Evolutionary conservation across 2,888 invertebrate species (phyloP).

Genomic region (Nomada hirtipes): DNA sequence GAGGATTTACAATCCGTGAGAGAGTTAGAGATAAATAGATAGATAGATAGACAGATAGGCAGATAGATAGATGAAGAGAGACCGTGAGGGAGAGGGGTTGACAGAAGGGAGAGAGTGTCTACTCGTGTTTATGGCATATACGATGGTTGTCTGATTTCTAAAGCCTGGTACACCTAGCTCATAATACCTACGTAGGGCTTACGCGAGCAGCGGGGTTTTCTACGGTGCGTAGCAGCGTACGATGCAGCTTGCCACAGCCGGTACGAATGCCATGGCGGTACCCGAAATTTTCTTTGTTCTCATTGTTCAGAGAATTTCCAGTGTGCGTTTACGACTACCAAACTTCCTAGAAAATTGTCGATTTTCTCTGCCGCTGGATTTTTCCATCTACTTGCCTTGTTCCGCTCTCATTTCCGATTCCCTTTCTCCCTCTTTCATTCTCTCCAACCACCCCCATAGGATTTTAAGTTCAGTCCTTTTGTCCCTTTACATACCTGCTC

Average conservation of each 20-base stretch:
- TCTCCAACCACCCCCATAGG: conserved; percentile 32
- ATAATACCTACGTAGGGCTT: conserved; percentile 55
- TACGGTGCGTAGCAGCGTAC: conserved; percentile 43
- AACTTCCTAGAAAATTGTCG: conserved; percentile 71
- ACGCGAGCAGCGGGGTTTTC: conserved; percentile 47
- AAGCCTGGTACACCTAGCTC: conserved; percentile 56
- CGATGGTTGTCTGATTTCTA: conserved; percentile 53
- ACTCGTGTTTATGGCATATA: conserved; percentile 54
- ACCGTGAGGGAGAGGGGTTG: conserved; percentile 22
- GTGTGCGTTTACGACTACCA: conserved; percentile 52
- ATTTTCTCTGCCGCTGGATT: conserved; percentile 60
- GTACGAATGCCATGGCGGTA: conserved; percentile 67
- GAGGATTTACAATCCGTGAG: conserved; percentile 52
- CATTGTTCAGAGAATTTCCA: conserved; percentile 76
- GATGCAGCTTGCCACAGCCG: conserved; percentile 74
- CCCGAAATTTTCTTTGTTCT: conserved; percentile 79
- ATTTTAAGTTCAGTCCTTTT: conserved; percentile 59
- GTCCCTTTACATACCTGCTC: conserved; percentile 65
- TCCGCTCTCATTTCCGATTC: conserved; percentile 27
- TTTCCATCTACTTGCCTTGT: conserved; percentile 46
- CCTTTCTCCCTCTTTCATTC: conserved; percentile 22
- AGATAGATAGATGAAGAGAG: too few species aligned
- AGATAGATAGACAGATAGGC: neutral
- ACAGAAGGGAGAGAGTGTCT: conserved; percentile 2
- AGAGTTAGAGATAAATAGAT: conserved; percentile 39